phyloP scores from a whole-genome alignment of 2,113 vertebrate genomes.

The Corydoras maculifer region DNA sequence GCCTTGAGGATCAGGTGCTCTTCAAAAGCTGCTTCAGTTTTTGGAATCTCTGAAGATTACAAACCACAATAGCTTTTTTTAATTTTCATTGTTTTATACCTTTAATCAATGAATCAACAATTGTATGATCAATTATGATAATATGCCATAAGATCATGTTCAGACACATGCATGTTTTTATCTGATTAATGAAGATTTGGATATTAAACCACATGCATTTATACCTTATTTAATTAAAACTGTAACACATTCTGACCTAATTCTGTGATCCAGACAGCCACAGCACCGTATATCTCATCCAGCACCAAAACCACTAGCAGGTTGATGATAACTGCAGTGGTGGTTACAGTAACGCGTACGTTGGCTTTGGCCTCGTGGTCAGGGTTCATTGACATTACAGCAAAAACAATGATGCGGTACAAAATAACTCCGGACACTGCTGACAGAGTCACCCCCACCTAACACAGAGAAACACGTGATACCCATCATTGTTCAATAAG shows the following conservation, averaged over 20 bases:
- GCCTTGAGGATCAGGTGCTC: slow-evolving; percentile 90
- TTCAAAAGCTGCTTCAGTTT: slow-evolving; percentile 88
- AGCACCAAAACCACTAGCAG: slow-evolving; percentile 89
- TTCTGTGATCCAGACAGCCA: slow-evolving; percentile 93
- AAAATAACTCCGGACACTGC: slow-evolving; percentile 88
- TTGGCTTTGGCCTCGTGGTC: slow-evolving; percentile 78
- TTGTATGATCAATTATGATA: too few species aligned
- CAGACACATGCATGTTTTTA: too few species aligned
- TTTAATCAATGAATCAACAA: too few species aligned
- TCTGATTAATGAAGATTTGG: too few species aligned
- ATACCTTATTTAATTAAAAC: neutral
- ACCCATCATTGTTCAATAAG: neutral
- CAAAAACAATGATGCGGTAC: slow-evolving; percentile 84
- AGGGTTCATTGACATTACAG: slow-evolving; percentile 83
- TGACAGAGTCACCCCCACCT: slow-evolving; percentile 86
- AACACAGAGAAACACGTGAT: slow-evolving; percentile 19
- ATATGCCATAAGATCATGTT: too few species aligned
- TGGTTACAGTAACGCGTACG: slow-evolving; percentile 83
- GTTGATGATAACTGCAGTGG: slow-evolving; percentile 94
- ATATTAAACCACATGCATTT: too few species aligned
- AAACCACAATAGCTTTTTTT: neutral
- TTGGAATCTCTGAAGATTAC: slow-evolving; percentile 79
- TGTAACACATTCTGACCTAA: slow-evolving; percentile 70
- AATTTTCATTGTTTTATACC: neutral
- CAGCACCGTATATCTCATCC: slow-evolving; percentile 90